Evolutionary conservation across 2,797 vertebrate genomes (phyloP).

Genomic region (Euphonia xanthogaster): DNA sequence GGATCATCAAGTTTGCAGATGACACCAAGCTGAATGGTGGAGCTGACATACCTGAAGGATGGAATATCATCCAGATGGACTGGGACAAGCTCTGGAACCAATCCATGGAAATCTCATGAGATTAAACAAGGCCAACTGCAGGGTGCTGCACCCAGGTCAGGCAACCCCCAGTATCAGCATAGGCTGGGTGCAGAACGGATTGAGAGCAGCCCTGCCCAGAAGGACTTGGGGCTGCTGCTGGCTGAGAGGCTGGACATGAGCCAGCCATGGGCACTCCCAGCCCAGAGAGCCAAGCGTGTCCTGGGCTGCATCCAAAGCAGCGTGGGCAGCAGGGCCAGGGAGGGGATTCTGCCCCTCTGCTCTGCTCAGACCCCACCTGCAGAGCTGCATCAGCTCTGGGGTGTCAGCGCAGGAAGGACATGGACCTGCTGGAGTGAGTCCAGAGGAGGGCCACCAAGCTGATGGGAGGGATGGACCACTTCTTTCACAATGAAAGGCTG

Average conservation of each 20-base stretch:
- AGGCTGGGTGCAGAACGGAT: neutral
- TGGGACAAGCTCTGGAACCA: neutral
- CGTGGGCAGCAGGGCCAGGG: neutral
- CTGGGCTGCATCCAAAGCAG: neutral
- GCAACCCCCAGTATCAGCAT: rapidly evolving
- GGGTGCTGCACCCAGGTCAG: neutral
- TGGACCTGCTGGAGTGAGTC: rapidly evolving
- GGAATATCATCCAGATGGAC: neutral
- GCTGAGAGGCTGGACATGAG: neutral
- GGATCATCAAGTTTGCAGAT: neutral
- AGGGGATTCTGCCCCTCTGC: neutral
- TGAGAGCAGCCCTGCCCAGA: rapidly evolving
- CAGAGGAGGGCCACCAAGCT: rapidly evolving
- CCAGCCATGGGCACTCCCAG: neutral
- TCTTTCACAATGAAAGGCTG: neutral
- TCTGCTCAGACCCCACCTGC: neutral
- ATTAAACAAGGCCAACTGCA: neutral
- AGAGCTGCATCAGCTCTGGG: neutral
- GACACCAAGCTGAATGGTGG: neutral
- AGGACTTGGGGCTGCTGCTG: neutral
- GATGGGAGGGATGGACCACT: neutral
- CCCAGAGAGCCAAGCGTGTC: neutral
- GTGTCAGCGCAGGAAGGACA: neutral
- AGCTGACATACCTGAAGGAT: neutral
- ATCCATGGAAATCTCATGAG: neutral